Percentiles rank a stretch among this genome's conserved stretches.
phyloP scores from a whole-genome alignment of 2,888 invertebrate genomes.

The Philaethria dido region DNA sequence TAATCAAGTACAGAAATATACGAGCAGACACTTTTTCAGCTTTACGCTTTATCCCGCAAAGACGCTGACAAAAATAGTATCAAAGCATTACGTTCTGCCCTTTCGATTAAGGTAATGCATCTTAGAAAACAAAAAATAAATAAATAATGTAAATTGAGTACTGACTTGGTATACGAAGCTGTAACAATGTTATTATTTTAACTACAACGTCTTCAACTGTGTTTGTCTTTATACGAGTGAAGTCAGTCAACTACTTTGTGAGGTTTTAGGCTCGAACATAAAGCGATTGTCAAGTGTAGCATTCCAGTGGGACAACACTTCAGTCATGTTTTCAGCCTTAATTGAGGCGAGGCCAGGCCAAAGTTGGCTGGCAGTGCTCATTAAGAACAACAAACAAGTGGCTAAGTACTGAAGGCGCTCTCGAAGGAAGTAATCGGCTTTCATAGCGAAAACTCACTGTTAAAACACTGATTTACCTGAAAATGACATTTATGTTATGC shows the following conservation, averaged over 20 bases:
- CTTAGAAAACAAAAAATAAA: too few species aligned
- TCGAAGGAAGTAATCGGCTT: constrained; percentile 78
- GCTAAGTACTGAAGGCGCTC: constrained; percentile 69
- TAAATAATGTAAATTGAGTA: background rate
- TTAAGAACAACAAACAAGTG: constrained; percentile 81
- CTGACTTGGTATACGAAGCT: background rate
- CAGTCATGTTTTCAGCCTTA: constrained; percentile 78
- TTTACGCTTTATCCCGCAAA: too few species aligned
- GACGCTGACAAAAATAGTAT: too few species aligned
- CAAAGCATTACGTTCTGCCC: too few species aligned
- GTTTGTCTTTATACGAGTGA: constrained; percentile 37
- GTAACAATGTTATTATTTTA: constrained; percentile 36
- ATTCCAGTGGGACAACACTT: constrained; percentile 58
- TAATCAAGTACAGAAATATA: background rate
- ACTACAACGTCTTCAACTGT: constrained; percentile 33
- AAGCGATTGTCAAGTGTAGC: constrained; percentile 45
- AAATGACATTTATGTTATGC: constrained; percentile 47
- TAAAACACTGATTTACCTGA: constrained; percentile 50
- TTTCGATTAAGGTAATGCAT: too few species aligned
- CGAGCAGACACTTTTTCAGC: too few species aligned
- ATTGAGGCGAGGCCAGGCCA: constrained; percentile 77
- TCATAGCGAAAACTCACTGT: constrained; percentile 53
- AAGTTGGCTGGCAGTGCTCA: constrained; percentile 79
- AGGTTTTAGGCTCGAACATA: constrained; percentile 42
- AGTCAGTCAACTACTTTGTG: constrained; percentile 43